Conservation (phyloP, 2,113 vertebrate genomes). For the Gasterosteus nipponicus region DNA sequence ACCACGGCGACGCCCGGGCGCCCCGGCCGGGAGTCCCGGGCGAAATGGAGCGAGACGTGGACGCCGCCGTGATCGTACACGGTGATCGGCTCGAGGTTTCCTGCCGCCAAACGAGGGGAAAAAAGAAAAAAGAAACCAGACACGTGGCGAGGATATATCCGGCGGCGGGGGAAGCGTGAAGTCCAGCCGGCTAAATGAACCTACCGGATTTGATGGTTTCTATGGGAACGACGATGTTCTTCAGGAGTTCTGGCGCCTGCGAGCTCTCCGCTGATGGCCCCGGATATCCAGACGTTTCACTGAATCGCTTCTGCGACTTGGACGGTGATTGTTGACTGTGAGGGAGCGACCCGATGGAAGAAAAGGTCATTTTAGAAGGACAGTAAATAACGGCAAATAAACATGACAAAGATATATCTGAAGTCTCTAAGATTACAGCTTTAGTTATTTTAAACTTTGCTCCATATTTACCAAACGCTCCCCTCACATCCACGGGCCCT, state of each 20-base stretch:
- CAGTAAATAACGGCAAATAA: background rate
- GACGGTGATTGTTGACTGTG: constrained; percentile 33
- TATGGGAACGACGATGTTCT: constrained; percentile 84
- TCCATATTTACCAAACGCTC: constrained; percentile 43
- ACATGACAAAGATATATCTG: background rate
- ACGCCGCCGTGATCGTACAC: constrained; percentile 84
- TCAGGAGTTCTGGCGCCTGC: constrained; percentile 63
- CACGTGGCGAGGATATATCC: background rate
- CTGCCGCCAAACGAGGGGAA: constrained; percentile 63
- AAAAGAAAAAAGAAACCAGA: background rate
- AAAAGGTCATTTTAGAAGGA: background rate
- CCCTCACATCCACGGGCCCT: constrained; percentile 60
- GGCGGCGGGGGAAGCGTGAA: background rate
- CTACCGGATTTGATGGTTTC: constrained; percentile 85
- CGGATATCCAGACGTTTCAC: background rate
- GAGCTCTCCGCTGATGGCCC: constrained; percentile 25
- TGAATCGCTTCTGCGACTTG: constrained; percentile 31
- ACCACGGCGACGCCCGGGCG: constrained; percentile 82
- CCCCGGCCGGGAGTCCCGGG: constrained; percentile 73
- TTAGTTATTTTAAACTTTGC: background rate
- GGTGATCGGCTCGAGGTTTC: constrained; percentile 81
- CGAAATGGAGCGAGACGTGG: constrained; percentile 87
- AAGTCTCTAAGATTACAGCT: background rate
- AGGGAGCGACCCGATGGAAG: constrained; percentile 36
- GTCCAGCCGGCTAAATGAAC: constrained; percentile 32